These are phyloP conservation scores for Propithecus coquereli DNA, from an alignment of 2,113 vertebrate species.

Conservation along the genomic window DNA sequence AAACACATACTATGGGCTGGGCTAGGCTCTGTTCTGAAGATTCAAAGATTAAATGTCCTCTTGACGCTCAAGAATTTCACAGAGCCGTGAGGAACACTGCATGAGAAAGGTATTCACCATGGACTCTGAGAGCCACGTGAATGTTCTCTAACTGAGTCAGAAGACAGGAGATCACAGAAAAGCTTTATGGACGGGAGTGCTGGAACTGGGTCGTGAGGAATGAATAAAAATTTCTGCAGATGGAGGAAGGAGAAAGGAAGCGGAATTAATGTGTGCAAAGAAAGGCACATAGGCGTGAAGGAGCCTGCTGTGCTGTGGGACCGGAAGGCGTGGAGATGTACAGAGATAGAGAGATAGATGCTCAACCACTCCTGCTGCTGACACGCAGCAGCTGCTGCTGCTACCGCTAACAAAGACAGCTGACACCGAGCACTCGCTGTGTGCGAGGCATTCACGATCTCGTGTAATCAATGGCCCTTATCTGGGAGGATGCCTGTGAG, in stretches of 20 bases:
- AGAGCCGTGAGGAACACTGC: not conserved
- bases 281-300: not conserved
- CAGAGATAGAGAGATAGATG: not conserved
- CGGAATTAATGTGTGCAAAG: not conserved
- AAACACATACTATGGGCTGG: rapidly evolving
- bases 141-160: too few relatives aligned
- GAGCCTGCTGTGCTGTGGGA: too few relatives aligned
- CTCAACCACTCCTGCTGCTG: not conserved
- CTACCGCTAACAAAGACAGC: not conserved
- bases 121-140: not conserved
- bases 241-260: not conserved
- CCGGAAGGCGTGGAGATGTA: rapidly evolving
- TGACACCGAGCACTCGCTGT: not conserved
- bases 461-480: not conserved
- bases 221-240: not conserved
- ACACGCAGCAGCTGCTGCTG: too few relatives aligned
- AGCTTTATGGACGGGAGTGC: too few relatives aligned
- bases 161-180: not conserved
- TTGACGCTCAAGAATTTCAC: not conserved
- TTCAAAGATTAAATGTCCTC: too few relatives aligned
- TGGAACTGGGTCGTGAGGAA: rapidly evolving
- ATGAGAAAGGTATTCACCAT: too few relatives aligned
- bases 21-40: not conserved
- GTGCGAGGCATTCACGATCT: too few relatives aligned
- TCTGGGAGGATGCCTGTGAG: not conserved